Base-by-base conservation (phyloP, 2,113 vertebrate genomes). In the Salvelinus namaycush region DNA sequence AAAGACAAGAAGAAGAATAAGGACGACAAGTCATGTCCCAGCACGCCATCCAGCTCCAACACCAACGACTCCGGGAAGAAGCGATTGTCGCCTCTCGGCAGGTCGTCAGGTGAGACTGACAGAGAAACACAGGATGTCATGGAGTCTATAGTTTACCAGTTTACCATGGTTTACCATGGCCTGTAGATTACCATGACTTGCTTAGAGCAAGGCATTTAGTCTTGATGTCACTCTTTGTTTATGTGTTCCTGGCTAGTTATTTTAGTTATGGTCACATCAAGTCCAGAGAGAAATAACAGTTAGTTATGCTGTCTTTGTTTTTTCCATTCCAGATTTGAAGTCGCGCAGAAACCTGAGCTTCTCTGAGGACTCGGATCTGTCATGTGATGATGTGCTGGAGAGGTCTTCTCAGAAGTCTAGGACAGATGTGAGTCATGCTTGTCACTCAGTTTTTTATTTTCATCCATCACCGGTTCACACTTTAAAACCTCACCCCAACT, bases 301-400 rank as follows among this genome's bases (percentile, higher is more conserved):
- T 24, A 44, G 68, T n/a, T 31, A 13, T 31, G 27, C 27, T 34
- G 14, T 66, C 13, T 26, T 12, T 67, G 74, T 72, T 0, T 51
- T 62, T 18, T 76, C 67, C 27, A 18, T 65, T 72, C n/a, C 87
- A 98, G 98, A 97, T 84, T 81, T 96, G 81, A 96, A 95, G 77
- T 90, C 97, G 0, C 94, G 96, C 16, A 93, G 93, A 26, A 97
- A 97, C 84, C 72, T 97, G 83, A 99, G 98, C 82, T 97, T 97
- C 89, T 99, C 98, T 0, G 98, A 99, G 83, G 98, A 99, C 78
- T 99, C 98, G 0, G 98, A 99, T 88, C 94, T 99, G 72, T 99
- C 98, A 82, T 99, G 96, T 2, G 98, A 99, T 0, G 98, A 99
- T 18, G 83, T 99, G 76, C 89, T 99, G 54, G 98, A 99, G 68